A percentile compares a stretch with the other conserved stretches of the same genome.
Evolutionary conservation across 2,113 vertebrate species (phyloP).

Genomic region (Chrysochloris asiatica): DNA sequence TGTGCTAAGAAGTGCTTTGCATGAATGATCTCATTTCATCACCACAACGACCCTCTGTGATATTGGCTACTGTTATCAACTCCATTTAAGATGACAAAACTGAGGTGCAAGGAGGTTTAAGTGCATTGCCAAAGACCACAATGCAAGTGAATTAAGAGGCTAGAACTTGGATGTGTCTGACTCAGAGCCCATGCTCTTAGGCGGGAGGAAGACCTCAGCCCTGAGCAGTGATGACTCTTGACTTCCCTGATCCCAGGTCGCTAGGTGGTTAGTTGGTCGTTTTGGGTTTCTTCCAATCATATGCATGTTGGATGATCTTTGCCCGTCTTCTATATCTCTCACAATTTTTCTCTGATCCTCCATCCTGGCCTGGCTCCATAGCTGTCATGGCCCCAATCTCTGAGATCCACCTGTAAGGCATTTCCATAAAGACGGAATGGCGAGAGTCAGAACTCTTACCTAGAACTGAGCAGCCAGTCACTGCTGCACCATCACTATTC

Average conservation of each 20-base stretch:
- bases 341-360: conserved; percentile 47
- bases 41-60: not conserved
- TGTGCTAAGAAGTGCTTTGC: not conserved
- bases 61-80: not conserved
- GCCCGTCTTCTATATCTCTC: conserved; percentile 36
- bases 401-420: conserved; percentile 2
- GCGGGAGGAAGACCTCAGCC: conserved; percentile 29
- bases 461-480: not conserved
- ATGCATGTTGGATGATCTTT: conserved; percentile 37
- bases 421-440: conserved; percentile 41
- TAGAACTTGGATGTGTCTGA: not conserved
- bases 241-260: conserved; percentile 8
- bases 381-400: not conserved
- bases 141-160: conserved; percentile 34
- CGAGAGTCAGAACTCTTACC: conserved; percentile 6
- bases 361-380: not conserved
- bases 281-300: conserved; percentile 55
- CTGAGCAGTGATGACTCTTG: conserved; percentile 16
- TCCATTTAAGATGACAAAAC: conserved; percentile 5
- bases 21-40: conserved; percentile 23
- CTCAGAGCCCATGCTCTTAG: not conserved
- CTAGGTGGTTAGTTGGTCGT: conserved; percentile 13
- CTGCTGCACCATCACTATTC: not conserved
- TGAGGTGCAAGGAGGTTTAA: not conserved
- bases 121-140: not conserved